Conservation (phyloP, 2,113 vertebrate genomes). For the Syngnathus scovelli region DNA sequence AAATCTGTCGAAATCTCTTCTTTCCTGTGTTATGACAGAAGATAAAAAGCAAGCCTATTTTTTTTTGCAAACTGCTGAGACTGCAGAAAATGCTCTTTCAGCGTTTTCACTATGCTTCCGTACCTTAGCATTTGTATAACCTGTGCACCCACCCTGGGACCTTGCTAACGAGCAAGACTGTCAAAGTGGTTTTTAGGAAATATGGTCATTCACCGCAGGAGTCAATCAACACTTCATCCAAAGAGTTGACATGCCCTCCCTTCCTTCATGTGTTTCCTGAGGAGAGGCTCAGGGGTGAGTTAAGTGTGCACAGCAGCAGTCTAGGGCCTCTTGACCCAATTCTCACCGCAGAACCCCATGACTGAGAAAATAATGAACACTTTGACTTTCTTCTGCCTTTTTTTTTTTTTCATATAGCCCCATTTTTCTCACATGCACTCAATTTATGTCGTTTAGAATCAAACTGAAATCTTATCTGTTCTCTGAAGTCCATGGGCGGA, state of each 20-base stretch:
- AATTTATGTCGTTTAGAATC: neutral
- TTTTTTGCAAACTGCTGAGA: neutral
- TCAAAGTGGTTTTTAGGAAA: conserved; percentile 26
- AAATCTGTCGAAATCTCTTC: neutral
- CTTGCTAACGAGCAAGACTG: conserved; percentile 35
- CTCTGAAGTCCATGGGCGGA: neutral
- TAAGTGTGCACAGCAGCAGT: conserved; percentile 9
- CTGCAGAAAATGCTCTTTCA: conserved; percentile 25
- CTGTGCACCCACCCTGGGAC: conserved; percentile 18
- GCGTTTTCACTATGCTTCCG: conserved; percentile 36
- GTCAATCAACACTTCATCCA: conserved; percentile 59
- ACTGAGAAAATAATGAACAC: neutral
- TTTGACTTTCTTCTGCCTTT: neutral
- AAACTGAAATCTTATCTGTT: neutral
- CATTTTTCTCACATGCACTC: neutral
- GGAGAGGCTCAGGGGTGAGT: conserved; percentile 41
- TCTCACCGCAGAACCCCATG: conserved; percentile 4
- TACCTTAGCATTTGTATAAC: conserved; percentile 36
- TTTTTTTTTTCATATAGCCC: neutral
- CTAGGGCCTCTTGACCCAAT: conserved; percentile 11
- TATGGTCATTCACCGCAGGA: conserved; percentile 36
- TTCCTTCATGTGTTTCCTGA: conserved; percentile 55
- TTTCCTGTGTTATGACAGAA: neutral
- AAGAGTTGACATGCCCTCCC: conserved; percentile 19
- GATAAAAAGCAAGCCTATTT: neutral